A percentile compares a stretch with the other conserved stretches of the same genome.
phyloP scores from a whole-genome alignment of 2,888 invertebrate species.

The Kuschelorhynchus macadamiae region DNA sequence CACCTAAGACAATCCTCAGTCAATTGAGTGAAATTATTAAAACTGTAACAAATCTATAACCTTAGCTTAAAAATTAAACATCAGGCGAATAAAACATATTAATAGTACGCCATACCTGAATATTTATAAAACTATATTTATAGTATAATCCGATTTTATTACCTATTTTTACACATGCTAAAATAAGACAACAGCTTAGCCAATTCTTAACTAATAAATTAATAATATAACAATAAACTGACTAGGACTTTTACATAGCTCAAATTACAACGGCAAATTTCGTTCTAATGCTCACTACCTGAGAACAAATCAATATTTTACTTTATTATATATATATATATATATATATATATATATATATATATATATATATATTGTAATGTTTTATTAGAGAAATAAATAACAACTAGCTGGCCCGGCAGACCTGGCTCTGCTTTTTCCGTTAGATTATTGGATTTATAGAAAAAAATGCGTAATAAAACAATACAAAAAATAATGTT shows the following conservation, averaged over 20 bases:
- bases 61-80: conserved; percentile 16
- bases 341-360: no score
- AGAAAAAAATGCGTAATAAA: no score
- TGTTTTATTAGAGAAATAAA: no score
- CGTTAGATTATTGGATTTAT: no score
- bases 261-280: conserved; percentile 31
- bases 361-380: no score
- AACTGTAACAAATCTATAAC: background rate
- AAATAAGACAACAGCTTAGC: conserved; percentile 28
- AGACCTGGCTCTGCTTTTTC: no score
- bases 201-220: conserved; percentile 36
- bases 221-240: conserved; percentile 48
- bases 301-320: background rate
- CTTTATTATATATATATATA: no score
- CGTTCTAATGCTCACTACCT: conserved; percentile 36
- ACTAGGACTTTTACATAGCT: conserved; percentile 45
- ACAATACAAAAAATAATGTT: no score
- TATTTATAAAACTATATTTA: conserved; percentile 34
- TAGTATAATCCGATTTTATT: conserved; percentile 21
- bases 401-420: no score
- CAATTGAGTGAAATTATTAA: background rate
- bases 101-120: conserved; percentile 26
- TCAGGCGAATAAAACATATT: conserved; percentile 17
- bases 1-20: no score
- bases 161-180: conserved; percentile 39